Percentiles rank a stretch among this genome's conserved stretches.
Evolutionary conservation across 2,797 vertebrate species (phyloP).

Genomic region (Streptopelia turtur): DNA sequence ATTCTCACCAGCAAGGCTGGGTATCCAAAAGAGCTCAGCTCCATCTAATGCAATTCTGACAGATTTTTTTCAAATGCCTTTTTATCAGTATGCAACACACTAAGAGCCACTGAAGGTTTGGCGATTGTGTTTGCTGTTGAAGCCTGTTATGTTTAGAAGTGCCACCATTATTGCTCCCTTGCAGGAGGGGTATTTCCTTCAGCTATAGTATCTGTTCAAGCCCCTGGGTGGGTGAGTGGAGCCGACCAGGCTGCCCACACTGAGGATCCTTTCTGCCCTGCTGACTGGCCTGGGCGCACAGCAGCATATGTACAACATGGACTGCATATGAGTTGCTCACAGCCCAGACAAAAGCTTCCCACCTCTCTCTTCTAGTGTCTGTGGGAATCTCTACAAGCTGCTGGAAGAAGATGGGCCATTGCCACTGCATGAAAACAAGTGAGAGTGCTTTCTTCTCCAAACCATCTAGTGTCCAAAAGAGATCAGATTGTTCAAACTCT

Average conservation of each 20-base stretch:
- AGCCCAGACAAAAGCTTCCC: background rate
- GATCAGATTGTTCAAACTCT: slow-evolving; percentile 2
- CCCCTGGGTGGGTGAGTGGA: background rate
- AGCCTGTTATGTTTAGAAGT: background rate
- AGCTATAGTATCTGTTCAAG: background rate
- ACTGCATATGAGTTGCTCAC: background rate
- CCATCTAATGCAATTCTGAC: background rate
- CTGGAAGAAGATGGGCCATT: background rate
- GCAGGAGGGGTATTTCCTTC: background rate
- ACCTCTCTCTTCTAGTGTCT: background rate
- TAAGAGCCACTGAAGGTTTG: background rate
- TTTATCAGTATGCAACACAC: background rate
- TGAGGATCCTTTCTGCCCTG: background rate
- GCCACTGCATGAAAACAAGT: background rate
- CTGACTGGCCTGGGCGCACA: background rate
- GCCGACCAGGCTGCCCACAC: background rate
- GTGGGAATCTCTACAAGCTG: background rate
- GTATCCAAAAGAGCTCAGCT: background rate
- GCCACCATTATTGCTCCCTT: background rate
- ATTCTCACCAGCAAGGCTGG: background rate
- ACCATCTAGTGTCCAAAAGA: background rate
- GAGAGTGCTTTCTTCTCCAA: background rate
- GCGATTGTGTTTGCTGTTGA: background rate
- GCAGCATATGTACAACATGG: background rate
- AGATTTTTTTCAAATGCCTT: background rate